These are phyloP conservation scores for Luperina nickerlii DNA, from an alignment of 2,888 invertebrate species.

Conservation along the genomic window DNA sequence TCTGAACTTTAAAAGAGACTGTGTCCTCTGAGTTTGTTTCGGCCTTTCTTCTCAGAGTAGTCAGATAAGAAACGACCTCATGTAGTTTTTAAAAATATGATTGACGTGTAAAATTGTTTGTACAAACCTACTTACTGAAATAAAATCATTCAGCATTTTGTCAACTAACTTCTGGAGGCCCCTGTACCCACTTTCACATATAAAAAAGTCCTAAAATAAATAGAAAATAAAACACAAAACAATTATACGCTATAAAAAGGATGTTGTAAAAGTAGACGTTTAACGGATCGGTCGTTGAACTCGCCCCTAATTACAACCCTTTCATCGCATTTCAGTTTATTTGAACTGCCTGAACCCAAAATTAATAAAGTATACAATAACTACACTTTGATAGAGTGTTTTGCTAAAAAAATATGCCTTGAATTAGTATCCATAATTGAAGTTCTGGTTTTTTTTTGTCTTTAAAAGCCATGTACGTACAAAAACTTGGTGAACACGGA, in stretches of 20 bases:
- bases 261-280: conserved; percentile 9
- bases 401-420: conserved; percentile 11
- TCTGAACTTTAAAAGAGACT: too few species aligned
- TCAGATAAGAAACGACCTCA: too few species aligned
- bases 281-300: conserved; percentile 41
- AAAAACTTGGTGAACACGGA: too few species aligned
- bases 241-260: neutral
- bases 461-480: neutral
- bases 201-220: neutral
- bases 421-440: neutral
- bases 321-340: conserved; percentile 32
- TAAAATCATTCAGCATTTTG: too few species aligned
- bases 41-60: too few species aligned
- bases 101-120: too few species aligned
- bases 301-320: conserved; percentile 40
- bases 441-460: conserved; percentile 5
- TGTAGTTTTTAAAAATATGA: too few species aligned
- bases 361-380: conserved; percentile 41
- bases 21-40: too few species aligned
- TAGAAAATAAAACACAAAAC: neutral
- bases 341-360: conserved; percentile 29
- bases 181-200: neutral
- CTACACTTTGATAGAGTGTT: conserved; percentile 21
- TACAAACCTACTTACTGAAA: neutral
- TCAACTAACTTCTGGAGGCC: neutral